Evolutionary conservation across 2,797 vertebrate species (phyloP).

Genomic region (Clarias pachynema): DNA sequence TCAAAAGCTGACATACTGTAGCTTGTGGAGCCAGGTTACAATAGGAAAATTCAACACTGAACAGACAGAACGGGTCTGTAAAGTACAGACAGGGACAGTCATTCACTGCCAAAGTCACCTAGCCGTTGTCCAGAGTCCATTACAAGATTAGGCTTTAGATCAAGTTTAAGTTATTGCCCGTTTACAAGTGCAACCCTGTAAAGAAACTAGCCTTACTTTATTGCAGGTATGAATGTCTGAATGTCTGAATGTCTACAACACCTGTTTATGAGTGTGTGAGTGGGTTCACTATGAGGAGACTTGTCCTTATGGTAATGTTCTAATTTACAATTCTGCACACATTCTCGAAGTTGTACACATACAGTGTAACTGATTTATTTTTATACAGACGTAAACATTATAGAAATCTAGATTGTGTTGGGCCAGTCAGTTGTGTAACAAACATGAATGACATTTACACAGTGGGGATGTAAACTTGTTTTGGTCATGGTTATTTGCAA

Average conservation of each 20-base stretch:
- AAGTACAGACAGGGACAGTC: conserved; percentile 46
- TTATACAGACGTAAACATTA: conserved; percentile 72
- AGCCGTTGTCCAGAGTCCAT: conserved; percentile 62
- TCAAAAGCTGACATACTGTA: conserved; percentile 35
- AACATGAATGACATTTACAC: conserved; percentile 34
- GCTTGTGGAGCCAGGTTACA: conserved; percentile 24
- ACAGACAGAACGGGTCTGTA: conserved; percentile 19
- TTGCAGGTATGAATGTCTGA: conserved; percentile 67
- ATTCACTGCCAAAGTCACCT: conserved; percentile 54
- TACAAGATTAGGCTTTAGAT: conserved; percentile 70
- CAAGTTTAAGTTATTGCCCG: conserved; percentile 70
- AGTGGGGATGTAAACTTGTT: conserved; percentile 19
- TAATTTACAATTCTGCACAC: conserved; percentile 55
- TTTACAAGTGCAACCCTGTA: conserved; percentile 71
- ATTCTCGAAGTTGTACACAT: conserved; percentile 64
- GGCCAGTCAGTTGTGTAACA: conserved; percentile 56
- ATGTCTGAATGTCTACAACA: conserved; percentile 48
- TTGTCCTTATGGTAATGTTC: conserved; percentile 47
- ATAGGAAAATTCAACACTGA: conserved; percentile 28
- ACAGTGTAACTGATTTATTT: conserved; percentile 75
- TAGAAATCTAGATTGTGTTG: conserved; percentile 67
- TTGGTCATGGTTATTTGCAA: conserved; percentile 16
- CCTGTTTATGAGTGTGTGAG: conserved; percentile 50
- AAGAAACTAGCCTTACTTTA: conserved; percentile 81
- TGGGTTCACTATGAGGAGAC: conserved; percentile 38